phyloP scores from a whole-genome alignment of 2,113 vertebrate genomes.

The Leptobrachium leishanense region DNA sequence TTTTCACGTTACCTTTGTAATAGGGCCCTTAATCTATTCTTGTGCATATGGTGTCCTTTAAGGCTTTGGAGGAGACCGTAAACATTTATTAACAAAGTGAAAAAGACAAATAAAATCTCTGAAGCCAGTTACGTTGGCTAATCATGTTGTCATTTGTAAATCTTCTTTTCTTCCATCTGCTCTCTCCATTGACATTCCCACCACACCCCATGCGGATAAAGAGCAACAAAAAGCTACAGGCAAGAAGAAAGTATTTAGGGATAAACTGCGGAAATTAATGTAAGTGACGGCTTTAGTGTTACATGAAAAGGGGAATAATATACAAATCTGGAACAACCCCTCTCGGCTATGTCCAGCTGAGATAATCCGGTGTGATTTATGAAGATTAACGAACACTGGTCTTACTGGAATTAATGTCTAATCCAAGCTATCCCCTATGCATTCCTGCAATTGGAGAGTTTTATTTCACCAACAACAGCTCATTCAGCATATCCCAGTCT shows the following conservation, averaged over 20 bases:
- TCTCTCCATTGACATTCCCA: conserved; percentile 49
- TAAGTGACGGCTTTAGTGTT: conserved; percentile 69
- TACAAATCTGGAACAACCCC: too few species aligned
- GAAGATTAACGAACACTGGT: background rate
- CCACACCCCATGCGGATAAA: conserved; percentile 49
- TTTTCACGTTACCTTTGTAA: too few species aligned
- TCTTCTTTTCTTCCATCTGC: conserved; percentile 26
- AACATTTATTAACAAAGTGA: background rate
- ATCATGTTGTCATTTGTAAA: conserved; percentile 15
- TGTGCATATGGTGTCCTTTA: background rate
- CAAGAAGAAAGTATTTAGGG: conserved; percentile 62
- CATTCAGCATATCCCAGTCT: too few species aligned
- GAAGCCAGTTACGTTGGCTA: background rate
- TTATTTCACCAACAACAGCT: too few species aligned
- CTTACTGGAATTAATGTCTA: too few species aligned
- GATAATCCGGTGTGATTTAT: background rate
- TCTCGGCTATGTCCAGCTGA: too few species aligned
- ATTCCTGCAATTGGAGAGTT: too few species aligned
- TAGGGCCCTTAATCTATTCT: too few species aligned
- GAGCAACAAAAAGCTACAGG: conserved; percentile 53
- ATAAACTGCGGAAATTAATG: conserved; percentile 62
- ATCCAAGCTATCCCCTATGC: too few species aligned
- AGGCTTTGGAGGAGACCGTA: background rate
- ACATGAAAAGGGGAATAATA: conserved; percentile 59
- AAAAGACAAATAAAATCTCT: background rate